phyloP scores from a whole-genome alignment of 53 echinoderm and acorn worm genomes.

The Echinarachnius parma region DNA sequence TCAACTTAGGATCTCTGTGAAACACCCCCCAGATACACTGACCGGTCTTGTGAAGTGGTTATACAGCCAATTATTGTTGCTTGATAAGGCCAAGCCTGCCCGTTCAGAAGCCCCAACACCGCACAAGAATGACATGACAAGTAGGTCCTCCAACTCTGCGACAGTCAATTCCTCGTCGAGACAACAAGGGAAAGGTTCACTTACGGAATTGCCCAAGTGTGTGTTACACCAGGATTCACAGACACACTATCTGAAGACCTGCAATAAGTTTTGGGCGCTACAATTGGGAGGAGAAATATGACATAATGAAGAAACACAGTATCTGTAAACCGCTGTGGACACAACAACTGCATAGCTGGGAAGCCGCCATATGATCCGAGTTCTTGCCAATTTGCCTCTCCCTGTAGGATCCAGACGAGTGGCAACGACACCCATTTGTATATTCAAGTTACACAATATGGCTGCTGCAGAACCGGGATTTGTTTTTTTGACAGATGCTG shows the following conservation, averaged over 20 bases:
- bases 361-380: constrained; percentile 34
- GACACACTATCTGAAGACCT: constrained; percentile 62
- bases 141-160: constrained; percentile 62
- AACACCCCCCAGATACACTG: no score
- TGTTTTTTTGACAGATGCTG: no score
- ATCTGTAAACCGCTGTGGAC: constrained; percentile 54
- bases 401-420: constrained; percentile 32
- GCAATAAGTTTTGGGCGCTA: constrained; percentile 49
- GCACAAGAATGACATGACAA: no score
- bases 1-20: no score
- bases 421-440: constrained; percentile 64
- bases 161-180: no score
- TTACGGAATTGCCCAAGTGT: constrained; percentile 45
- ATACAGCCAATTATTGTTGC: no score
- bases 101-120: no score
- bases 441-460: no score
- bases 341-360: constrained; percentile 52
- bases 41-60: constrained; percentile 61
- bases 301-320: constrained; percentile 41
- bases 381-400: constrained; percentile 38
- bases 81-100: no score
- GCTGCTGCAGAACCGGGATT: no score
- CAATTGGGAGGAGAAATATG: constrained; percentile 38
- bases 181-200: no score
- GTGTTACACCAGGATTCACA: constrained; percentile 38